Base-by-base conservation (phyloP, 2,797 vertebrate species). In the Gymnoscopelus microlampas region DNA sequence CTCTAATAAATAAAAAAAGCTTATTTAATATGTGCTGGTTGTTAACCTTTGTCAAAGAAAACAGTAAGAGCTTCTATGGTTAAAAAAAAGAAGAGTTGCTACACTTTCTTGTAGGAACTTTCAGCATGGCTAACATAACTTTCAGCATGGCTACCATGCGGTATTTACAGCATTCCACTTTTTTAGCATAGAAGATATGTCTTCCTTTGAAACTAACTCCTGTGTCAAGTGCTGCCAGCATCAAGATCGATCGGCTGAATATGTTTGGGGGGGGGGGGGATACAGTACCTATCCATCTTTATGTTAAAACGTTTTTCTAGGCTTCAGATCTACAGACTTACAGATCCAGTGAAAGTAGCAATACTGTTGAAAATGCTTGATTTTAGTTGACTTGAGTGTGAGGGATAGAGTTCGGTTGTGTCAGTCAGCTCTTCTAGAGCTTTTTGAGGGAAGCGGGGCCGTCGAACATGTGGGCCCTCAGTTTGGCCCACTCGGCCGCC, bases 381-480 rank as follows among this genome's bases (percentile, higher is more conserved):
- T 60, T 72, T 24, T 23, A 55, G 51, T 55, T 12, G 39, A 66
- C 50, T 61, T 24, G 32, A 56, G 29, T 64, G 50, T 5, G 44
- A 50, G 26, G 19, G 14, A 26, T 50, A 24, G 10, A n/a, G 60
- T 75, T 74, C 11, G 26, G 15, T 19, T 13, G 6, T 2, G 14
- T 32, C n/a, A n/a, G 12, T 23, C 13, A 9, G 4, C 23, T 7
- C 11, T 24, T 23, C 77, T 88, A 91, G n/a, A 80, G 59, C 73
- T 89, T 90, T 8, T 78, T 84, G 15, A 66, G 74, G 82, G 88
- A 74, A 68, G 91, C 93, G 0, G 93, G 82, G 64, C 93, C 91
- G 77, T 94, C 93, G 15, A 95, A 97, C 97, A 96, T 98, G 80
- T 96, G 93, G 2, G 85, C 90, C 87, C 94, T 95, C 76, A 97